Conservation (phyloP, 2,113 vertebrate genomes). For the Cyphomyrus plagiostoma region DNA sequence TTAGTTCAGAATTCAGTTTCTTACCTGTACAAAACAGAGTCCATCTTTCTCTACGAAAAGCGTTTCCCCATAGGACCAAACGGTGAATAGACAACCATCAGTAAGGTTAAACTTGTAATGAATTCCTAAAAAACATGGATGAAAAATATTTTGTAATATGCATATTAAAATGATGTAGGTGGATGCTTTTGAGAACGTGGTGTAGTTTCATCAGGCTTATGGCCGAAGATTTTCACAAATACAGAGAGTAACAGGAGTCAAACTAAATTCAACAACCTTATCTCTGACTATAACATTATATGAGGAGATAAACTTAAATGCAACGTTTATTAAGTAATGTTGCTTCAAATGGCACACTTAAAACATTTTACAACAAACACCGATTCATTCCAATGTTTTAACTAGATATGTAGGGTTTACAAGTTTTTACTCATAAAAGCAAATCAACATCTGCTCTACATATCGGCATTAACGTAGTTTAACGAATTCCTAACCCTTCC, state of each 20-base stretch:
- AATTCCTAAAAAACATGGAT: neutral
- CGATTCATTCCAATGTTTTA: neutral
- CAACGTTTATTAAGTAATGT: neutral
- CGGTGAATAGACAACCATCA: neutral
- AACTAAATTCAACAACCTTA: neutral
- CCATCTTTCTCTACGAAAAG: conserved; percentile 10
- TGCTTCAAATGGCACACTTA: neutral
- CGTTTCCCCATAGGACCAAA: conserved; percentile 12
- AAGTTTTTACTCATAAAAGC: neutral
- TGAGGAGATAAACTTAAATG: neutral
- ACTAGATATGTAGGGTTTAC: neutral
- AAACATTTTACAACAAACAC: neutral
- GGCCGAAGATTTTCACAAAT: neutral
- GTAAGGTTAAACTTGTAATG: neutral
- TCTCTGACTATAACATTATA: neutral
- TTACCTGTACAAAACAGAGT: conserved; percentile 12
- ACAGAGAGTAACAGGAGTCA: neutral
- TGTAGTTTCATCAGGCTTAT: neutral
- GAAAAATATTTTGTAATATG: neutral
- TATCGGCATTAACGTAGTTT: neutral
- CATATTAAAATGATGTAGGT: neutral
- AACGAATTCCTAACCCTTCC: neutral
- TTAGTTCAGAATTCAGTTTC: neutral
- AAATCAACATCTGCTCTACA: neutral
- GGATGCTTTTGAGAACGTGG: neutral